These are phyloP conservation scores for Hylyphantes graminicola DNA, from an alignment of 1,140 invertebrate species.

Conservation along the genomic window DNA sequence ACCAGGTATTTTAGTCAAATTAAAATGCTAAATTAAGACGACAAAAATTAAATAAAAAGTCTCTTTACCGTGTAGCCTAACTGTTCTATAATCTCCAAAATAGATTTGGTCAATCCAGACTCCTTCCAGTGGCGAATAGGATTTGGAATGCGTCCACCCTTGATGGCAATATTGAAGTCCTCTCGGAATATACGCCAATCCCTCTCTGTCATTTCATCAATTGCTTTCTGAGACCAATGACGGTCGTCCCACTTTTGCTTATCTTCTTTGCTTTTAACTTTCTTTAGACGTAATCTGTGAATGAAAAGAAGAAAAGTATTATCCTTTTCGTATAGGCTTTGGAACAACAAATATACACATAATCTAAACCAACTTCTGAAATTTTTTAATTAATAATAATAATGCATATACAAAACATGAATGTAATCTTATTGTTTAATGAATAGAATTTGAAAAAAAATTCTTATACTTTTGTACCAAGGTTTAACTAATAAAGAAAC, in stretches of 20 bases:
- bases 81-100: slow-evolving; percentile 86
- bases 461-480: background rate
- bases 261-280: slow-evolving; percentile 94
- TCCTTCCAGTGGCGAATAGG: slow-evolving; percentile 96
- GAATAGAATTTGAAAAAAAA: background rate
- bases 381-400: too few species aligned
- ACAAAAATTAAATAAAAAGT: background rate
- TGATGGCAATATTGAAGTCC: slow-evolving; percentile 99
- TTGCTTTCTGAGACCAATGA: slow-evolving; percentile 96
- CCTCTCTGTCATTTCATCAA: slow-evolving; percentile 97
- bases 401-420: too few species aligned
- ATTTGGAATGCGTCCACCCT: slow-evolving; percentile 96
- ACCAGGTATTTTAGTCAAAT: background rate
- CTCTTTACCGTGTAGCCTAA: slow-evolving; percentile 62
- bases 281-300: slow-evolving; percentile 84
- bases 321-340: too few species aligned
- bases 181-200: slow-evolving; percentile 99
- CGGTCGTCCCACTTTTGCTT: slow-evolving; percentile 99
- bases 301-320: background rate
- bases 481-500: background rate
- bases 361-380: too few species aligned
- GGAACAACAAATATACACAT: too few species aligned
- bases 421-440: background rate
- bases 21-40: background rate
- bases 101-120: slow-evolving; percentile 88